Evolutionary conservation across 2,113 vertebrate species (phyloP), one percentile per base, ranked within the genome.

Genomic region (Hippocampus mohnikei): DNA sequence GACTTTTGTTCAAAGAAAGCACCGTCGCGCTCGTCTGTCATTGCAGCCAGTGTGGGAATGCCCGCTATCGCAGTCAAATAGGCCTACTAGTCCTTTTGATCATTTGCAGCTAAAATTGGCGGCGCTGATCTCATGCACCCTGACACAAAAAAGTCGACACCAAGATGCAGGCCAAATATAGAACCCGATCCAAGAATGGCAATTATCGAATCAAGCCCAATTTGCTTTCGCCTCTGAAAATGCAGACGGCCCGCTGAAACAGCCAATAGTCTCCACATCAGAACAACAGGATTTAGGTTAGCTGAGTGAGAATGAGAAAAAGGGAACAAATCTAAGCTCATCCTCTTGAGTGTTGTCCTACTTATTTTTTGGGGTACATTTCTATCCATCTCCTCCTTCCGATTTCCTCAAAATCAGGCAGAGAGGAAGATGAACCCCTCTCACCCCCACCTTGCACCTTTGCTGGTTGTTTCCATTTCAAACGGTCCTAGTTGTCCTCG

Each of bases 381-480:
- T 79, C 70, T 59, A 72, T 78, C 81, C 68, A 80, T 84, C 79
- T 81, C 63, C 71, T 42, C 66, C 59, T 71, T 80, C 71, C 69
- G 83, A 72, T 82, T 81, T 85, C 71, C 73, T 79, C 42, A 69
- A 80, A 53, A 78, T 83, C 74, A 84, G 68, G 18, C 69, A 61
- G 75, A 79, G 78, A 87, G 82, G 81, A 82, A 80, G 84, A 41
- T 2, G 16, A 46, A 65, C 63, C 63, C 41, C 62, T 52, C 33
- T 61, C 16, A 15, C 21, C 65, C 15, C 66, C 53, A 50, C 27
- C 76, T 75, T 67, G 76, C 62, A 78, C 75, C 41, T 73, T 81
- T 79, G 64, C 77, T 77, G 10, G 23, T 75, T 80, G 83, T 68
- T 76, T 83, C 76, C 82, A 81, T 80, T 84, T 89, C 89, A 87